phyloP scores from a whole-genome alignment of 2,113 vertebrate species.

The Eupsittula cactorum region DNA sequence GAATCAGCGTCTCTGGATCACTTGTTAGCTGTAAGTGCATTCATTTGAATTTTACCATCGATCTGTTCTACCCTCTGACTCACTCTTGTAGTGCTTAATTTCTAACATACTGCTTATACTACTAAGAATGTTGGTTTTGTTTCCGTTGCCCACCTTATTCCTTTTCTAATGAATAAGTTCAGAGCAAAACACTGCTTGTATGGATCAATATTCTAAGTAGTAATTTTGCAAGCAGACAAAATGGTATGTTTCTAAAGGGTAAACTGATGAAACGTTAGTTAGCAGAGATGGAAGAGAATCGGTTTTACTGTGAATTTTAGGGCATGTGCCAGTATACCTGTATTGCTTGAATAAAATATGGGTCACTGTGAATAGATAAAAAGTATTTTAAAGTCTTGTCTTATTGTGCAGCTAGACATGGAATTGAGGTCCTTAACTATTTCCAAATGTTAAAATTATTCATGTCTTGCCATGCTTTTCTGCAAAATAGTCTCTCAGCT shows the following conservation, averaged over 20 bases:
- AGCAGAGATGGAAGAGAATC: background rate
- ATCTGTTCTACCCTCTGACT: conserved; percentile 33
- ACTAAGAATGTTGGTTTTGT: background rate
- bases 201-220: conserved; percentile 33
- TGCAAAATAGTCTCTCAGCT: background rate
- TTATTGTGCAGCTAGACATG: background rate
- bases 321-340: background rate
- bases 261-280: background rate
- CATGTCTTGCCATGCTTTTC: background rate
- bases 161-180: conserved; percentile 43
- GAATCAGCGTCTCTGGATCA: conserved; percentile 22
- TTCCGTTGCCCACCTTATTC: conserved; percentile 29
- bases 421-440: background rate
- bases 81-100: conserved; percentile 40
- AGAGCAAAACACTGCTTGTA: background rate
- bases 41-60: conserved; percentile 32
- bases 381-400: background rate
- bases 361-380: background rate
- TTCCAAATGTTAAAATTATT: background rate
- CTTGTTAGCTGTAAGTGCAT: background rate
- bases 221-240: conserved; percentile 50
- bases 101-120: conserved; percentile 27
- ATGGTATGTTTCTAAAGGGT: conserved; percentile 27
- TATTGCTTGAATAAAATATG: background rate
- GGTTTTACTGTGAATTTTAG: background rate